Conservation (phyloP, 2,113 vertebrate genomes). For the Falco punctatus region DNA sequence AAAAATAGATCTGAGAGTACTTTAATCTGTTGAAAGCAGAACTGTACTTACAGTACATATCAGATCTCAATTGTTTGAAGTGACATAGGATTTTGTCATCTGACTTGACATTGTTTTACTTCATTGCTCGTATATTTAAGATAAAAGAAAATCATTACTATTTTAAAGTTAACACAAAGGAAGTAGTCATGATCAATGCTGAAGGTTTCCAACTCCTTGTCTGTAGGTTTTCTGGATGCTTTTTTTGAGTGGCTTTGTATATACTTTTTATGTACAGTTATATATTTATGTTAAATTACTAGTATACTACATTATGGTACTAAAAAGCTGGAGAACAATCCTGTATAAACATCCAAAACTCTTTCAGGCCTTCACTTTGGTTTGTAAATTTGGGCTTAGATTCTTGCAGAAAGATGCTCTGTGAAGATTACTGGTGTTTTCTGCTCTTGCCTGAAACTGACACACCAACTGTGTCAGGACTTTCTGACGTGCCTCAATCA, state of each 20-base stretch:
- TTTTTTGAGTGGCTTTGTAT: neutral
- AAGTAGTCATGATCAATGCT: neutral
- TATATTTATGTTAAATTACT: neutral
- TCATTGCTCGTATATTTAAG: constrained; percentile 20
- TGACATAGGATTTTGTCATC: neutral
- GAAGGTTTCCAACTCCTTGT: neutral
- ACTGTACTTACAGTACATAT: constrained; percentile 2
- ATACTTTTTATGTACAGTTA: neutral
- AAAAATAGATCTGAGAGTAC: constrained; percentile 62
- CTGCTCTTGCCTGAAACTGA: neutral
- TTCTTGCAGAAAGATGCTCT: neutral
- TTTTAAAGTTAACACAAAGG: constrained; percentile 50
- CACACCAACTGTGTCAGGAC: neutral
- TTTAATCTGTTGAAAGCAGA: constrained; percentile 62
- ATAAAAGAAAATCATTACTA: constrained; percentile 31
- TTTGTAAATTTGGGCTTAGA: neutral
- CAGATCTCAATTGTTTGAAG: constrained; percentile 49
- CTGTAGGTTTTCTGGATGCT: neutral
- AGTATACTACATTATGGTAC: neutral
- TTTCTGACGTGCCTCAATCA: neutral
- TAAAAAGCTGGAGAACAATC: neutral
- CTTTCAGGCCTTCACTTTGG: neutral
- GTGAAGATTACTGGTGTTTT: neutral
- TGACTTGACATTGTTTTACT: constrained; percentile 54
- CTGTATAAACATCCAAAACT: neutral